phyloP scores from a whole-genome alignment of 92 coral and sea anemone genomes.

The Parazoanthus atlanticus region DNA sequence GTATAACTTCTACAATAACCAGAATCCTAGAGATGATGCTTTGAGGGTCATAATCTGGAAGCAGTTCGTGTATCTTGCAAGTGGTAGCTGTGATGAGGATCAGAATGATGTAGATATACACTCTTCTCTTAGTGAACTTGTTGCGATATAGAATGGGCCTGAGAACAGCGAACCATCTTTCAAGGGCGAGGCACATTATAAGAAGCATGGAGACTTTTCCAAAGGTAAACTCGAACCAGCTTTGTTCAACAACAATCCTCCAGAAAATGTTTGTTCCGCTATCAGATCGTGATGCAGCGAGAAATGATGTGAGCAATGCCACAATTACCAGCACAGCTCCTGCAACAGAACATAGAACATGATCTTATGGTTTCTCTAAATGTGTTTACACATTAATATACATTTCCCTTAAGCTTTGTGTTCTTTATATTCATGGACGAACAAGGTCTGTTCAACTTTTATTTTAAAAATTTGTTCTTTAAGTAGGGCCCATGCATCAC shows the following conservation, averaged over 20 bases:
- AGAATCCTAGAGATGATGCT: not conserved
- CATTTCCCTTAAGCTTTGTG: no score
- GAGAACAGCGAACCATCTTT: conserved; percentile 29
- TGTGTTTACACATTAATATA: no score
- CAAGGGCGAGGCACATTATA: conserved; percentile 19
- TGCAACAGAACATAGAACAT: not conserved
- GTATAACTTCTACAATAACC: not conserved
- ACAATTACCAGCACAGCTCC: not conserved
- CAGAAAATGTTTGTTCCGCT: not conserved
- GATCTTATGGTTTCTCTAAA: not conserved
- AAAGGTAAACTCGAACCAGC: conserved; percentile 13
- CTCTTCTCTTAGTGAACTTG: not conserved
- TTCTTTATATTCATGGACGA: no score
- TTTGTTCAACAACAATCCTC: not conserved
- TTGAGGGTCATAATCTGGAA: not conserved
- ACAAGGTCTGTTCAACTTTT: no score
- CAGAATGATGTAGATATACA: not conserved
- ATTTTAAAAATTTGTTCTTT: no score
- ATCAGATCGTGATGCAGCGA: not conserved
- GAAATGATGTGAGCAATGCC: not conserved
- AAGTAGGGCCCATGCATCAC: no score
- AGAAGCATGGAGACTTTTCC: conserved; percentile 19
- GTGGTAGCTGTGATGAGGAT: not conserved
- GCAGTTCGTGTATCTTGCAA: not conserved
- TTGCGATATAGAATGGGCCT: conserved; percentile 1